phyloP scores from a whole-genome alignment of 2,797 vertebrate genomes.

The Epinephelus malabaricus region DNA sequence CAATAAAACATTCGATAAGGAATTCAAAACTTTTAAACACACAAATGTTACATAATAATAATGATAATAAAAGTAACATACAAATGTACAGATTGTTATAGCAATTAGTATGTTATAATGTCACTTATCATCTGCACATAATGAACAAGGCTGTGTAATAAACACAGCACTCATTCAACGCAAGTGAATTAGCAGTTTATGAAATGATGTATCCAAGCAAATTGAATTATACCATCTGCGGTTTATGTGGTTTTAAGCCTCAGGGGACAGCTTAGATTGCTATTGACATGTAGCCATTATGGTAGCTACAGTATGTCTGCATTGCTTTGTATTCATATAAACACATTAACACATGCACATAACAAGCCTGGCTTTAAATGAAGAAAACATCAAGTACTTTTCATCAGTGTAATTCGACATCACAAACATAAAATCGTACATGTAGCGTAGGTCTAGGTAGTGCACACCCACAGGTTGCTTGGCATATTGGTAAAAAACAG shows the following conservation, averaged over 20 bases:
- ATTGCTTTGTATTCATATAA: conserved; percentile 35
- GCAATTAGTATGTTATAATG: conserved; percentile 24
- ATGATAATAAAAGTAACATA: conserved; percentile 14
- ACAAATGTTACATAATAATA: conserved; percentile 6
- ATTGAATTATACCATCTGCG: conserved; percentile 69
- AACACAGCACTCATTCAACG: conserved; percentile 54
- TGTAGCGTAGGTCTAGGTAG: not conserved
- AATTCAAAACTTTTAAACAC: conserved; percentile 40
- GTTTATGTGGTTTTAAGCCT: conserved; percentile 61
- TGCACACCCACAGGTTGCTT: not conserved
- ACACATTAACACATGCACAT: conserved; percentile 25
- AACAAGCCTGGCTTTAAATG: conserved; percentile 1
- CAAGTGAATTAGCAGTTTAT: conserved; percentile 65
- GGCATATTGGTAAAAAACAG: conserved; percentile 12
- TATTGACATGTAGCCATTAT: conserved; percentile 60
- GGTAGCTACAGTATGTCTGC: conserved; percentile 41
- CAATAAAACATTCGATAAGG: conserved; percentile 31
- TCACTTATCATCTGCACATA: conserved; percentile 38
- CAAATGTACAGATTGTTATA: conserved; percentile 32
- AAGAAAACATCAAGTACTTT: not conserved
- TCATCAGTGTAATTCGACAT: not conserved
- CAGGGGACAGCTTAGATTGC: conserved; percentile 44
- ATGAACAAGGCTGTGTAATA: conserved; percentile 36
- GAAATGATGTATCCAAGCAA: conserved; percentile 61
- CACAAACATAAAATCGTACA: not conserved